Base-by-base conservation (phyloP, 2,113 vertebrate genomes). In the Amia ocellicauda region DNA sequence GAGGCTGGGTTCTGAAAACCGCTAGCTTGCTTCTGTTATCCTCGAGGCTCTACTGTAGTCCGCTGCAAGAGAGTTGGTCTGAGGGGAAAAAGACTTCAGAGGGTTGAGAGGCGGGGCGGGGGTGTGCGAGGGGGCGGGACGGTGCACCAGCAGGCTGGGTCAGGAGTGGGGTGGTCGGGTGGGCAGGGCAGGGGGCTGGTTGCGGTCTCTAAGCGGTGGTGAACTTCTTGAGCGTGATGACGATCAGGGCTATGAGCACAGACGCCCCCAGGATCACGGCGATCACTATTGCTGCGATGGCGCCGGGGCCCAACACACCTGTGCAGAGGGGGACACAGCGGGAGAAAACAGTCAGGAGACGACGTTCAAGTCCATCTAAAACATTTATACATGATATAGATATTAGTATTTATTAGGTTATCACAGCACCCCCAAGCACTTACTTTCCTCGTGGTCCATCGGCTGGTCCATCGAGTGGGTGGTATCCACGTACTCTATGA, bases 231-330 rank as follows among this genome's bases (percentile, higher is more conserved):
- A 98, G 89, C 3, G 91, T 95, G 79, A 98, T 94, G 71, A 96
- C 72, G 0, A 98, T 88, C 76, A 98, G 90, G 53, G 95, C 94
- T 60, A 98, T 89, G 17, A 97, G 91, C 80, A 98, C 94, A 23
- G 94, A 98, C 0, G 93, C 93, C 66, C 95, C 96, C 71, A 98
- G 88, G 73, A 97, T 90, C 67, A 95, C 93, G 0, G 96, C 94
- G 1, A 98, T 94, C 68, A 97, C 94, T 11, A 98, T 95, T 82
- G 95, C 94, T n/a, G 95, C 91, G 3, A 97, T 95, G 69, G 94
- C 95, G 29, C 96, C 95, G 0, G 94, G 94, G 24, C 96, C 95
- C 77, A 98, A 83, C 0, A 89, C 87, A 41, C 89, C 96, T 98
- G 80, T 14, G 64, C 20, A 65, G 3, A 60, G 41, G 23, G 78